Percentiles rank a stretch among this genome's conserved stretches.
Evolutionary conservation across 1,140 invertebrate species (phyloP).

Genomic region (Ephestia elutella): DNA sequence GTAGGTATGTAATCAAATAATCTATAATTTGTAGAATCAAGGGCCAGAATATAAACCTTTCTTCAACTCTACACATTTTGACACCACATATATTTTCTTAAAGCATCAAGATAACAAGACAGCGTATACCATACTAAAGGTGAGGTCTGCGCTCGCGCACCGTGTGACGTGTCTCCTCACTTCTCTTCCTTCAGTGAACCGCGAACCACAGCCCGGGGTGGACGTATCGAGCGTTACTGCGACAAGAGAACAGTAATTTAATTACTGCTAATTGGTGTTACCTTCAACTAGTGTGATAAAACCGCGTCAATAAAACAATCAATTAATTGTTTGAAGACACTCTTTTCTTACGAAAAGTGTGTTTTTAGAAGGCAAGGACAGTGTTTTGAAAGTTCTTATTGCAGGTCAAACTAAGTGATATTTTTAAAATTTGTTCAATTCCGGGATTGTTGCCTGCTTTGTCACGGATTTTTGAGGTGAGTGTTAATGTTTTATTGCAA

Average conservation of each 20-base stretch:
- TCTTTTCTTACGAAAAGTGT: conserved; percentile 12
- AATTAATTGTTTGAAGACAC: conserved; percentile 5
- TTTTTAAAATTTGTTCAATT: conserved; percentile 41
- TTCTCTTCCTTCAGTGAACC: conserved; percentile 59
- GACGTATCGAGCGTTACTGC: conserved; percentile 22
- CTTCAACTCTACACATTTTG: neutral
- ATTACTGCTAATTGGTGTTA: conserved; percentile 40
- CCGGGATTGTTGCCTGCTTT: conserved; percentile 43
- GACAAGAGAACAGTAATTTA: conserved; percentile 25
- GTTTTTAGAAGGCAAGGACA: conserved; percentile 38
- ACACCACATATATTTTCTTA: neutral
- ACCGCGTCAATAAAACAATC: conserved; percentile 12
- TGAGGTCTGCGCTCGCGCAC: conserved; percentile 61
- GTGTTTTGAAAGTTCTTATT: conserved; percentile 46
- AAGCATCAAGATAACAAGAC: conserved; percentile 37
- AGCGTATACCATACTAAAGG: conserved; percentile 53
- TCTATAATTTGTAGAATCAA: too few species aligned
- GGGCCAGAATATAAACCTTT: too few species aligned
- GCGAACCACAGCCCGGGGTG: conserved; percentile 36
- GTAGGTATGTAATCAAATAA: too few species aligned
- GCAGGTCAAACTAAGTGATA: conserved; percentile 24
- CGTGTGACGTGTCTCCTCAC: conserved; percentile 60
- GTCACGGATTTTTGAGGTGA: neutral
- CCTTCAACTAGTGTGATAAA: conserved; percentile 23
- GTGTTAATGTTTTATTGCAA: neutral